These are phyloP conservation scores for Anthoscopus minutus DNA, from an alignment of 2,113 vertebrate genomes.

Conservation along the genomic window DNA sequence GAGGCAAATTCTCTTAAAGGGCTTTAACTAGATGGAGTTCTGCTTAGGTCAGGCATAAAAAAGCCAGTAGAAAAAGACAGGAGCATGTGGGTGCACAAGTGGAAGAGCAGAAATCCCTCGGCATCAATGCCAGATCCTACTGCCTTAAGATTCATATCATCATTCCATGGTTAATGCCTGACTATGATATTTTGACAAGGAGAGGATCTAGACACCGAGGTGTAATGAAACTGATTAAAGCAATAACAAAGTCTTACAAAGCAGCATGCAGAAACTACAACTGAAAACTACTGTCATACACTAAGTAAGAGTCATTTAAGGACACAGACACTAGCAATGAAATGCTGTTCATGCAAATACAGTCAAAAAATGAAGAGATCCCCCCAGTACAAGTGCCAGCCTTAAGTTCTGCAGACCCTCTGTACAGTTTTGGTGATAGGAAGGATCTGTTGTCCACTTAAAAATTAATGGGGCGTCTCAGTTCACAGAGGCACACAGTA, in stretches of 20 bases:
- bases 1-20: neutral
- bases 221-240: constrained; percentile 66
- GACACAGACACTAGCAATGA: constrained; percentile 37
- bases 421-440: neutral
- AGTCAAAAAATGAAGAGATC: neutral
- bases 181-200: constrained; percentile 59
- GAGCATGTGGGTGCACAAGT: neutral
- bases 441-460: neutral
- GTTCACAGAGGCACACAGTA: neutral
- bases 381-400: neutral
- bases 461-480: neutral
- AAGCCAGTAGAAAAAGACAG: neutral
- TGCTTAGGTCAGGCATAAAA: constrained; percentile 11
- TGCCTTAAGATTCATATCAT: constrained; percentile 57
- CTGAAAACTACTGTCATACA: constrained; percentile 52
- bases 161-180: constrained; percentile 59
- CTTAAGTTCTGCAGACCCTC: neutral
- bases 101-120: constrained; percentile 43
- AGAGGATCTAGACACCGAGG: constrained; percentile 57
- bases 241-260: constrained; percentile 64
- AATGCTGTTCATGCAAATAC: neutral
- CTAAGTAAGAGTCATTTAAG: constrained; percentile 53
- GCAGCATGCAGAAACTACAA: constrained; percentile 55
- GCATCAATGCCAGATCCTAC: constrained; percentile 49
- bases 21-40: neutral